Evolutionary conservation across 2,888 invertebrate species (phyloP).

Genomic region (Scaptomyza reducta): DNA sequence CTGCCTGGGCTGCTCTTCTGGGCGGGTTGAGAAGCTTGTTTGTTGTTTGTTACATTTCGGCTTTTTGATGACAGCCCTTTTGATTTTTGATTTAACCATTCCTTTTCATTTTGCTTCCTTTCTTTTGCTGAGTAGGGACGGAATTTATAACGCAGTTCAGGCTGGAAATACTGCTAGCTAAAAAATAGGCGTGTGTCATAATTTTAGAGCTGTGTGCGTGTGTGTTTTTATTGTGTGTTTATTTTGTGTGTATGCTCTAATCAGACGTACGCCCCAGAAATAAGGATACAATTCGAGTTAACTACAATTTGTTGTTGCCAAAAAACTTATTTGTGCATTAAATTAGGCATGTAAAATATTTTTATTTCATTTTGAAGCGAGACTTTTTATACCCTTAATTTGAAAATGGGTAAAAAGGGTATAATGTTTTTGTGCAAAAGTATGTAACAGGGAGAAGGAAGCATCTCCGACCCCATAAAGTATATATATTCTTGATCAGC

Average conservation of each 20-base stretch:
- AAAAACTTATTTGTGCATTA: constrained; percentile 11
- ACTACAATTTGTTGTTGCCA: constrained; percentile 18
- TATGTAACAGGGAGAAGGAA: too few species aligned
- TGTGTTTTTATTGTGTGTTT: constrained; percentile 3
- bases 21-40: constrained; percentile 64
- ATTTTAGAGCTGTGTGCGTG: constrained; percentile 30
- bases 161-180: constrained; percentile 46
- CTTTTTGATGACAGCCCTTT: constrained; percentile 66
- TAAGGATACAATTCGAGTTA: constrained; percentile 4
- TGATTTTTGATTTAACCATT: constrained; percentile 58
- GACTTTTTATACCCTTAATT: too few species aligned
- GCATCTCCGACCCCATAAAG: too few species aligned
- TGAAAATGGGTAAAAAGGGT: too few species aligned
- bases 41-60: constrained; percentile 65
- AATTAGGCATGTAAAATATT: too few species aligned
- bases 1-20: constrained; percentile 21
- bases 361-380: too few species aligned
- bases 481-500: too few species aligned
- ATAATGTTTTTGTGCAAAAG: too few species aligned
- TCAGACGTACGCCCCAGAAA: constrained; percentile 56
- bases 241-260: constrained; percentile 29
- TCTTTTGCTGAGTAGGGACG: constrained; percentile 23
- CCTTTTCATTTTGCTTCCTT: constrained; percentile 37
- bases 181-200: constrained; percentile 57
- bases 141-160: constrained; percentile 34